Conservation (phyloP, 2,888 invertebrate genomes). For the Phlogophora meticulosa region DNA sequence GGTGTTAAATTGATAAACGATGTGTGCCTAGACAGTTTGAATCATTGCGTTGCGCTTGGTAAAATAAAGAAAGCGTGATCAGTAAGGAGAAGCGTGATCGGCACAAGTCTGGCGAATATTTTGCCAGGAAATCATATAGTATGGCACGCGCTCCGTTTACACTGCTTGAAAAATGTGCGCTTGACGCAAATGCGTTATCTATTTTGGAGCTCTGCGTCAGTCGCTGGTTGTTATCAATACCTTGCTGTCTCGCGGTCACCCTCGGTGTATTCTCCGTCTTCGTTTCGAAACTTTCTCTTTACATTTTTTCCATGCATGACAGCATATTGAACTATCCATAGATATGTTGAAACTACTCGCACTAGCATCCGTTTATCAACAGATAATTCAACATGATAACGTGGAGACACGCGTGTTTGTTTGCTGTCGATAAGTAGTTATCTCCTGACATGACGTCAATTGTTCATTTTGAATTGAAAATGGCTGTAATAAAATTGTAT, state of each 20-base stretch:
- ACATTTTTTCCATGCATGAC: constrained; percentile 30
- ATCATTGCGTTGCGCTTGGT: constrained; percentile 72
- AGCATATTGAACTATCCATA: constrained; percentile 22
- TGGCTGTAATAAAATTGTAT: constrained; percentile 67
- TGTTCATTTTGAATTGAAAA: constrained; percentile 73
- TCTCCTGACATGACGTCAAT: constrained; percentile 81
- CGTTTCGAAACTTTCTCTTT: constrained; percentile 62
- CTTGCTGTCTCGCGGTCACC: constrained; percentile 87
- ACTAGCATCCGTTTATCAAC: constrained; percentile 72
- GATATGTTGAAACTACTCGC: constrained; percentile 50
- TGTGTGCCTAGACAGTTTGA: constrained; percentile 64
- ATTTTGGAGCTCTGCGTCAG: constrained; percentile 90
- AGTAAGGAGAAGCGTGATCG: constrained; percentile 78
- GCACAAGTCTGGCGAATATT: constrained; percentile 81
- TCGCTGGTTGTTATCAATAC: constrained; percentile 84
- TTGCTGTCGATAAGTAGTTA: constrained; percentile 76
- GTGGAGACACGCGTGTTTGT: constrained; percentile 77
- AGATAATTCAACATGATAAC: constrained; percentile 76
- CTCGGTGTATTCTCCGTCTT: constrained; percentile 72
- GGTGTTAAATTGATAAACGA: constrained; percentile 57
- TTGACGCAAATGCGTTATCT: constrained; percentile 91
- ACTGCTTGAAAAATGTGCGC: constrained; percentile 88
- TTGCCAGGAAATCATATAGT: constrained; percentile 86
- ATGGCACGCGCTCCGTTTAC: constrained; percentile 86
- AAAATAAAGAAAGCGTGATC: constrained; percentile 80